Evolutionary conservation across 2,888 invertebrate genomes (phyloP).

Genomic region (Tetramorium bicarinatum): DNA sequence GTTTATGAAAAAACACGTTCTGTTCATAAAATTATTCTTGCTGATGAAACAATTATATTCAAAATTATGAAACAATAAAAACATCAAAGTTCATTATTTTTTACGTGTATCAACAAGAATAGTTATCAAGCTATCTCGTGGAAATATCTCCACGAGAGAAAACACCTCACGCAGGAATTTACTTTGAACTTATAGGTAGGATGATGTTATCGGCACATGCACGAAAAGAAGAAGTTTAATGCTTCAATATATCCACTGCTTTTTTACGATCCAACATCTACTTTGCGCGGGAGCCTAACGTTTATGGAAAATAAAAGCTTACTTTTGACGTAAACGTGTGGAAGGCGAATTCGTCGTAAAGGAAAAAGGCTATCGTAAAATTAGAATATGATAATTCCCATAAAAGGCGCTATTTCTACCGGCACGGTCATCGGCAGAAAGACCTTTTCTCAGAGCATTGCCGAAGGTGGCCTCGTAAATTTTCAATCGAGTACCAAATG

Average conservation of each 20-base stretch:
- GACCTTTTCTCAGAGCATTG: constrained; percentile 52
- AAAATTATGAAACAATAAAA: not conserved
- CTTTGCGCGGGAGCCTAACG: constrained; percentile 67
- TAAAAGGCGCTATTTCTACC: constrained; percentile 57
- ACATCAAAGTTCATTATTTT: constrained; percentile 12
- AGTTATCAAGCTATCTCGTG: not conserved
- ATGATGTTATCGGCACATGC: constrained; percentile 67
- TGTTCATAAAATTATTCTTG: not conserved
- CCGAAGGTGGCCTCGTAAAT: constrained; percentile 71
- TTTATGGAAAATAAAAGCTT: constrained; percentile 80
- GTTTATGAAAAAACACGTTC: not conserved
- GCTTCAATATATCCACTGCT: constrained; percentile 65
- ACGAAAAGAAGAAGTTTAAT: constrained; percentile 68
- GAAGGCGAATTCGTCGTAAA: constrained; percentile 70
- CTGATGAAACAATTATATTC: not conserved
- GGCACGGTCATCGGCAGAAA: constrained; percentile 15
- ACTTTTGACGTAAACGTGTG: constrained; percentile 72
- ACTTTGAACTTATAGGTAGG: constrained; percentile 58
- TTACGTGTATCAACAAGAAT: not conserved
- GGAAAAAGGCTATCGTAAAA: constrained; percentile 68
- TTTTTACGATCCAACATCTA: constrained; percentile 72
- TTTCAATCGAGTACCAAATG: constrained; percentile 66
- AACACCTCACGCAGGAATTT: constrained; percentile 61
- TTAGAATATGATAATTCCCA: constrained; percentile 77
- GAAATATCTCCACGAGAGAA: constrained; percentile 10